Percentiles rank a stretch among this genome's conserved stretches.
These are phyloP conservation scores for Andrena haemorrhoa DNA, from an alignment of 2,888 invertebrate species.

Conservation along the genomic window DNA sequence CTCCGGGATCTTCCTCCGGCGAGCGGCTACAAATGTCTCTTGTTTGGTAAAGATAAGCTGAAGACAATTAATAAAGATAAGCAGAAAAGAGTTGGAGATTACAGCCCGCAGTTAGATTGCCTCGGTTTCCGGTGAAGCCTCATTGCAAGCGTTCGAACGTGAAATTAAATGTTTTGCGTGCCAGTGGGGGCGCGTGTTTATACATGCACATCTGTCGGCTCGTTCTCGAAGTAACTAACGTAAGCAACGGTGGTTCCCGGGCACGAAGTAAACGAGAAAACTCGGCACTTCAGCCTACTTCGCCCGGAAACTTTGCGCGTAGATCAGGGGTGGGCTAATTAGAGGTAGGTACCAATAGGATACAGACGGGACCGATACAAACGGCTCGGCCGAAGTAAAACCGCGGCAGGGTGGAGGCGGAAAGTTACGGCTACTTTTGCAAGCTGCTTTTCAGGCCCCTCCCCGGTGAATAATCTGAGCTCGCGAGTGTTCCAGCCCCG, in stretches of 20 bases:
- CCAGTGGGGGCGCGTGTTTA: conserved; percentile 27
- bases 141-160: too few relatives aligned
- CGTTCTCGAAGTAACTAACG: conserved; percentile 50
- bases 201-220: conserved; percentile 59
- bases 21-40: too few relatives aligned
- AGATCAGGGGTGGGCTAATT: not conserved
- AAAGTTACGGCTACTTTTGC: not conserved
- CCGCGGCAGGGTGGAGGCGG: not conserved
- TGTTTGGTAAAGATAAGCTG: too few relatives aligned
- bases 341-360: not conserved
- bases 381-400: not conserved
- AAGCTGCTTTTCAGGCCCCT: not conserved
- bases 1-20: too few relatives aligned
- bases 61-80: too few relatives aligned
- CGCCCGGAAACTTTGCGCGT: not conserved
- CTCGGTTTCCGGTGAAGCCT: too few relatives aligned
- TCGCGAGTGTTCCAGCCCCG: not conserved
- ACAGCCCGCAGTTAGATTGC: too few relatives aligned
- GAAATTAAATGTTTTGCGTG: too few relatives aligned
- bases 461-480: conserved; percentile 3
- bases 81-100: too few relatives aligned
- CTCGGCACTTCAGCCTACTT: not conserved
- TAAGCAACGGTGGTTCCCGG: conserved; percentile 44
- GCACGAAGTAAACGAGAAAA: conserved; percentile 35
- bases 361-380: not conserved